Evolutionary conservation across 2,113 vertebrate genomes (phyloP).

Genomic region (Sander vitreus): DNA sequence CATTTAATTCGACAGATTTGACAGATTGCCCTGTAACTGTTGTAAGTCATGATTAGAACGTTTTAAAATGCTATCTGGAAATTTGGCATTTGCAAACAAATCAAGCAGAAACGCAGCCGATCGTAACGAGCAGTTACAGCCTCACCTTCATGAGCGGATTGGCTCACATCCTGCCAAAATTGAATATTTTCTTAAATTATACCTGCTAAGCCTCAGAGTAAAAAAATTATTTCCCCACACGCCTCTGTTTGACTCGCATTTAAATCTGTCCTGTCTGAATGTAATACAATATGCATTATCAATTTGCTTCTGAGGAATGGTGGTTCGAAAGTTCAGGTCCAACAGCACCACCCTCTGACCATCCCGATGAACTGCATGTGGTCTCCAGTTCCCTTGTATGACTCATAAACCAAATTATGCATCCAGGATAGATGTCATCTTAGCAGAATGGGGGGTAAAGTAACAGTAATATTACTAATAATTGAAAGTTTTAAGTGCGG

Average conservation of each 20-base stretch:
- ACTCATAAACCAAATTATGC: conserved; percentile 43
- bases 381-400: not conserved
- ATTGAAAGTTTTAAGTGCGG: not conserved
- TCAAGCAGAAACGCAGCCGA: not conserved
- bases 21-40: not conserved
- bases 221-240: conserved; percentile 58
- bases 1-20: not conserved
- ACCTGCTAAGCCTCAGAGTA: conserved; percentile 46
- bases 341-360: conserved; percentile 78
- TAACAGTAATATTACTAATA: not conserved
- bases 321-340: conserved; percentile 50
- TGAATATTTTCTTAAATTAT: conserved; percentile 46
- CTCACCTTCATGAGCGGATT: not conserved
- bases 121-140: conserved; percentile 3
- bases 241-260: conserved; percentile 52
- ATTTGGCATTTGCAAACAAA: not conserved
- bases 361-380: not conserved
- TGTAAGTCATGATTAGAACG: not conserved
- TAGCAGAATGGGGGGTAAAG: not conserved
- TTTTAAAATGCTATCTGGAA: not conserved
- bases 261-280: conserved; percentile 47
- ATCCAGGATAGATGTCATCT: conserved; percentile 13
- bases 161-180: conserved; percentile 6
- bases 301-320: conserved; percentile 22
- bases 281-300: conserved; percentile 61